Evolutionary conservation across 2,797 vertebrate genomes (phyloP), one percentile per base, ranked within the genome.

Genomic region (Allobates femoralis): DNA sequence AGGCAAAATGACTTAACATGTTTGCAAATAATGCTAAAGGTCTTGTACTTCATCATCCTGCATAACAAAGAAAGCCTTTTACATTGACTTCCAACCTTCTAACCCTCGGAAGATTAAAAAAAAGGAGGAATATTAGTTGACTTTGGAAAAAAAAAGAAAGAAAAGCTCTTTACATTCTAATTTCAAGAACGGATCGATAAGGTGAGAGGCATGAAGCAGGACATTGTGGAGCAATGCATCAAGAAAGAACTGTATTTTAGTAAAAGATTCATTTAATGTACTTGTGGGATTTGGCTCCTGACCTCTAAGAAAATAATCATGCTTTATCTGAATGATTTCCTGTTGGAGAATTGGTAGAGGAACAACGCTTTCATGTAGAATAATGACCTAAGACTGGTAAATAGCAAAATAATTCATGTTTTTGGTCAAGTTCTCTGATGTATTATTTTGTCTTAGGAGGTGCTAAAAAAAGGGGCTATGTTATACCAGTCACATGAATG

Each of bases 251-350:
- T 6, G 32, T 78, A 28, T 74, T 58, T 56, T 83, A 18, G 21
- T 82, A 34, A 32, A 53, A 58, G 30, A 82, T 56, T 82, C 32
- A 50, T 82, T 34, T 60, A 83, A 60, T 74, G 81, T 73, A 73
- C 67, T 60, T 28, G 23, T 58, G 67, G 81, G 67, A 83, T 28
- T 73, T 73, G 8, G 23, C 14, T 37, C 37, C 12, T 83, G 81
- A 83, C 67, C 67, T 46, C 32, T 58, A 37, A 23, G 32, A 37
- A 56, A 21, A 32, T 82, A 73, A 83, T 82, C 5, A 82, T 14
- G 15, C 41, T 56, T 82, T 34, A 58, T 58, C 53, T 34, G 15
- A 60, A 58, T 78, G 21, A 56, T 30, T 32, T 56, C 73, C n/a
- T 34, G 30, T 32, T 2, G 8, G 10, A 62, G 66, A 1, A 37